These are phyloP conservation scores for Antheraea mylitta DNA, from an alignment of 1,140 invertebrate genomes.

Conservation along the genomic window DNA sequence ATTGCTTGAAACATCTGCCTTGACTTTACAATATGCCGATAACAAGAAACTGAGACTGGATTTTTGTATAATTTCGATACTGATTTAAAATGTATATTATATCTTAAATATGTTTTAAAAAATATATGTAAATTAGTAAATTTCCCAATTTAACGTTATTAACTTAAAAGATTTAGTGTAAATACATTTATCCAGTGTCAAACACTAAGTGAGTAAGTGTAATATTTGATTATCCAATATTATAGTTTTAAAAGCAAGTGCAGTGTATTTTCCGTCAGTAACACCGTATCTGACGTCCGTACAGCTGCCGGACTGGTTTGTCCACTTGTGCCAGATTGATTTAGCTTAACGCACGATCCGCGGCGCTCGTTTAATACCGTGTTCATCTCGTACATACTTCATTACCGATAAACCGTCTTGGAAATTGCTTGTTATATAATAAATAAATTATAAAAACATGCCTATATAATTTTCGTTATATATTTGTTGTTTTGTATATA, in stretches of 20 bases:
- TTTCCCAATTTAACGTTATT: background rate
- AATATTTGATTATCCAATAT: slow-evolving; percentile 2
- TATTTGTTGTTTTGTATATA: too few relatives aligned
- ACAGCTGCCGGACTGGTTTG: slow-evolving; percentile 76
- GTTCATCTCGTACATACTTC: slow-evolving; percentile 46
- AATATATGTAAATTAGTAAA: too few relatives aligned
- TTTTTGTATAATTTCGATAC: background rate
- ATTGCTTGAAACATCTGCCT: background rate
- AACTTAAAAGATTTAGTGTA: background rate
- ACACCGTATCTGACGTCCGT: slow-evolving; percentile 43
- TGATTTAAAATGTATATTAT: too few relatives aligned
- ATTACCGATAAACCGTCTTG: slow-evolving; percentile 53
- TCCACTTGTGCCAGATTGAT: slow-evolving; percentile 75
- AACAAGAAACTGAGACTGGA: background rate
- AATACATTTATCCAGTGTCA: background rate
- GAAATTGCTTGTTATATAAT: background rate
- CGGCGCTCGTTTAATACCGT: slow-evolving; percentile 47
- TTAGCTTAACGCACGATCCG: slow-evolving; percentile 70
- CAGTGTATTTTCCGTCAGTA: slow-evolving; percentile 47
- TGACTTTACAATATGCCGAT: background rate
- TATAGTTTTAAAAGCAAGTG: background rate
- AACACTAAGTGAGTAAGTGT: background rate
- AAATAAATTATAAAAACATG: background rate
- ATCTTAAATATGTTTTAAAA: too few relatives aligned
- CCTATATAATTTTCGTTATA: too few relatives aligned